phyloP scores from a whole-genome alignment of 1,140 invertebrate genomes.

The Drosophila rhopaloa region DNA sequence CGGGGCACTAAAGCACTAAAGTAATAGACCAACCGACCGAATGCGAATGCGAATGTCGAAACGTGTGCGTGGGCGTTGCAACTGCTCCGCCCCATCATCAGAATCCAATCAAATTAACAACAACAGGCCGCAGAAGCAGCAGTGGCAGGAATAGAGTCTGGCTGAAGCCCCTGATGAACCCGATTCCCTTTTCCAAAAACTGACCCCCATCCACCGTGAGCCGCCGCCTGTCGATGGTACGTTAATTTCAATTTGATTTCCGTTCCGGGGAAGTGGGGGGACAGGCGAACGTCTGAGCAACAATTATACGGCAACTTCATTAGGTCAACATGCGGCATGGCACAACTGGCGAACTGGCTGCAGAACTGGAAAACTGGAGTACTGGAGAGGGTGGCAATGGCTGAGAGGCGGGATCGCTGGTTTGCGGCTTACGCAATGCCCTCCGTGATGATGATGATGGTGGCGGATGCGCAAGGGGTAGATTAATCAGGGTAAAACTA shows the following conservation, averaged over 20 bases:
- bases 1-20: constrained; percentile 76
- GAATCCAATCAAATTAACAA: constrained; percentile 85
- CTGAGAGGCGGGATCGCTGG: constrained; percentile 20
- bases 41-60: constrained; percentile 34
- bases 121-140: constrained; percentile 72
- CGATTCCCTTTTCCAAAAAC: constrained; percentile 39
- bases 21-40: constrained; percentile 55
- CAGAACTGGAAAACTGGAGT: background rate
- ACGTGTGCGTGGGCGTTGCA: constrained; percentile 82
- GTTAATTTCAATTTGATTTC: constrained; percentile 85
- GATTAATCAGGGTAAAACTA: constrained; percentile 85
- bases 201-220: constrained; percentile 4
- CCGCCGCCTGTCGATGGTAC: constrained; percentile 49
- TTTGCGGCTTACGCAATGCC: constrained; percentile 45
- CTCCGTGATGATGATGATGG: constrained; percentile 34
- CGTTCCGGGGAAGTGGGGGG: constrained; percentile 33
- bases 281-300: constrained; percentile 66
- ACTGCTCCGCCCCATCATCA: constrained; percentile 82
- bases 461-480: constrained; percentile 68
- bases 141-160: constrained; percentile 19
- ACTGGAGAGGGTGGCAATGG: background rate
- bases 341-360: constrained; percentile 4
- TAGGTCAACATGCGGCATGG: constrained; percentile 77
- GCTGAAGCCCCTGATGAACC: constrained; percentile 48
- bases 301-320: constrained; percentile 84